A percentile compares a stretch with the other conserved stretches of the same genome.
Conservation (phyloP, 2,797 vertebrate species). For the Leucoraja ocellata region DNA sequence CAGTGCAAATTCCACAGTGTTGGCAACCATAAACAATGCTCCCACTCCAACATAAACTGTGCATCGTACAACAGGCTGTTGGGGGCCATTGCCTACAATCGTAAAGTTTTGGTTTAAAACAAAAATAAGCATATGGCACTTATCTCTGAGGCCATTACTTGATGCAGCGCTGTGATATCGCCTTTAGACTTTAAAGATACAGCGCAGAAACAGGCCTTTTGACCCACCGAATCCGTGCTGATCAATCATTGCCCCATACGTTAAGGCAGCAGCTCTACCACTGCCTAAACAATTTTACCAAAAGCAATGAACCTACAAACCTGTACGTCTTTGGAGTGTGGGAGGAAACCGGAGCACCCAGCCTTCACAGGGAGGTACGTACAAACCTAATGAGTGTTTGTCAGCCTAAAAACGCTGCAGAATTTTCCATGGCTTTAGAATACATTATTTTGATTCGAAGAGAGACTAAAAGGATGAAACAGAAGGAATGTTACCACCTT, state of each 20-base stretch:
- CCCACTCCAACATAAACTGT: not conserved
- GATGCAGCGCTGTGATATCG: not conserved
- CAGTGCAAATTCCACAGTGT: not conserved
- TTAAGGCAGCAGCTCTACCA: too few species aligned
- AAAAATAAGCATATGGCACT: not conserved
- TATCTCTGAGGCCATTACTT: too few species aligned
- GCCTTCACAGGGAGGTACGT: too few species aligned
- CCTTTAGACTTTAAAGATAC: too few species aligned
- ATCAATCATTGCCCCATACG: too few species aligned
- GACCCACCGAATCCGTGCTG: too few species aligned
- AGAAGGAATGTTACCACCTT: not conserved
- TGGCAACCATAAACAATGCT: not conserved
- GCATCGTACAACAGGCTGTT: not conserved
- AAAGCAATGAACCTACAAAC: too few species aligned
- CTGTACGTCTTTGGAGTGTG: too few species aligned
- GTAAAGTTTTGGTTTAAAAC: not conserved
- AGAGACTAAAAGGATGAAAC: not conserved
- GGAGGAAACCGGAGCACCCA: too few species aligned
- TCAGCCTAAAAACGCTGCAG: not conserved
- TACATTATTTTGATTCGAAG: not conserved
- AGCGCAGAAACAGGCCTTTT: too few species aligned
- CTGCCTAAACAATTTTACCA: too few species aligned
- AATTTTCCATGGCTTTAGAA: not conserved
- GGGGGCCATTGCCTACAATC: not conserved
- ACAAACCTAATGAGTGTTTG: not conserved